Evolutionary conservation across 2,113 vertebrate species (phyloP).

Genomic region (Rhombomys opimus): DNA sequence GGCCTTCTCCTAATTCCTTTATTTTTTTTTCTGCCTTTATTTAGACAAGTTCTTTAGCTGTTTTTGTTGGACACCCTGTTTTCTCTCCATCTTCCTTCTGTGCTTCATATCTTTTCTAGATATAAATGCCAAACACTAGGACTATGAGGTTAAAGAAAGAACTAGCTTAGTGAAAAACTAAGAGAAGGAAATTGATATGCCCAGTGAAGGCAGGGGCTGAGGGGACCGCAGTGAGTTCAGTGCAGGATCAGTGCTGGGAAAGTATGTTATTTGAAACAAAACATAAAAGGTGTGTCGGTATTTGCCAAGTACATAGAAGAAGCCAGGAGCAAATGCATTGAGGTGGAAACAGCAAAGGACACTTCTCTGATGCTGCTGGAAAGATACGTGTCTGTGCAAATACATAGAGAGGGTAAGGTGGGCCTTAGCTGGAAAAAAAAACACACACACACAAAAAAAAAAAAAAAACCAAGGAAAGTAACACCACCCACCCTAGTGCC

Average conservation of each 20-base stretch:
- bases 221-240: not conserved
- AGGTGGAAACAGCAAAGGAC: not conserved
- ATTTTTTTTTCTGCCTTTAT: conserved; percentile 42
- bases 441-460: not conserved
- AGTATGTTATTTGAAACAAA: not conserved
- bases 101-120: conserved; percentile 8
- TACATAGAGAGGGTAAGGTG: fast-evolving
- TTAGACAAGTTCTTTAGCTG: conserved; percentile 22
- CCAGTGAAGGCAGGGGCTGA: not conserved
- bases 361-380: not conserved
- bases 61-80: conserved; percentile 3
- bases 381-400: not conserved
- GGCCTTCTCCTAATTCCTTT: conserved; percentile 46
- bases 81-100: not conserved
- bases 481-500: not conserved
- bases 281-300: not conserved
- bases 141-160: conserved; percentile 10
- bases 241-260: not conserved
- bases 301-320: not conserved
- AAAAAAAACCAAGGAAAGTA: not conserved
- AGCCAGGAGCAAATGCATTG: not conserved
- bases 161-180: not conserved
- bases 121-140: not conserved
- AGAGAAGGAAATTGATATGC: not conserved
- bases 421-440: not conserved